Conservation (phyloP, 2,113 vertebrate species). For the Dromiciops gliroides region DNA sequence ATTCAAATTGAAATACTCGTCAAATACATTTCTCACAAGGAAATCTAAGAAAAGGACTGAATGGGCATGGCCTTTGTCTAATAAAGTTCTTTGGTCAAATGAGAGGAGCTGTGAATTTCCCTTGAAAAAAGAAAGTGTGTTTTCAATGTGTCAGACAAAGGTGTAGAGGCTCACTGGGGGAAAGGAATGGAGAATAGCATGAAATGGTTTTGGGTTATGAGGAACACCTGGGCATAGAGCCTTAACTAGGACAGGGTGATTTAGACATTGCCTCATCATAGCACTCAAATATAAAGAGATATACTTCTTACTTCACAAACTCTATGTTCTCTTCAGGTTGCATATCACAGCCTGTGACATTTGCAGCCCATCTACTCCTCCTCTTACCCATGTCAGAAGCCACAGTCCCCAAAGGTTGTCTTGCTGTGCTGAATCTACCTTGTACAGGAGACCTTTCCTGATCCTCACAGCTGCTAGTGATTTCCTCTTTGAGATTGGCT, state of each 20-base stretch:
- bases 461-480: neutral
- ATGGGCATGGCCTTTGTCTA: neutral
- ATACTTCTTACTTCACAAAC: neutral
- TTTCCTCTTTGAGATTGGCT: neutral
- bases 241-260: neutral
- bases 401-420: neutral
- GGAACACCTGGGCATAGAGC: neutral
- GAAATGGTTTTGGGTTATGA: accelerated
- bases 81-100: neutral
- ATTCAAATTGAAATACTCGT: accelerated
- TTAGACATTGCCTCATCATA: accelerated
- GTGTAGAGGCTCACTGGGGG: accelerated
- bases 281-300: too few species aligned
- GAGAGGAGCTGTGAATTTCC: neutral
- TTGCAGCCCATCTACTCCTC: neutral
- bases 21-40: neutral
- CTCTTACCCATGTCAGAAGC: neutral
- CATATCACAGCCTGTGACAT: neutral
- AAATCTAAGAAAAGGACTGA: neutral
- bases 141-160: neutral
- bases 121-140: neutral
- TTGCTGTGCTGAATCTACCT: neutral
- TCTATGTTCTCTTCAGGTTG: too few species aligned
- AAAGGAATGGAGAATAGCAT: accelerated
- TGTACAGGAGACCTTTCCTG: neutral